A percentile compares a stretch with the other conserved stretches of the same genome.
phyloP scores from a whole-genome alignment of 2,888 invertebrate genomes.

The Eudasyphora cyanicolor region DNA sequence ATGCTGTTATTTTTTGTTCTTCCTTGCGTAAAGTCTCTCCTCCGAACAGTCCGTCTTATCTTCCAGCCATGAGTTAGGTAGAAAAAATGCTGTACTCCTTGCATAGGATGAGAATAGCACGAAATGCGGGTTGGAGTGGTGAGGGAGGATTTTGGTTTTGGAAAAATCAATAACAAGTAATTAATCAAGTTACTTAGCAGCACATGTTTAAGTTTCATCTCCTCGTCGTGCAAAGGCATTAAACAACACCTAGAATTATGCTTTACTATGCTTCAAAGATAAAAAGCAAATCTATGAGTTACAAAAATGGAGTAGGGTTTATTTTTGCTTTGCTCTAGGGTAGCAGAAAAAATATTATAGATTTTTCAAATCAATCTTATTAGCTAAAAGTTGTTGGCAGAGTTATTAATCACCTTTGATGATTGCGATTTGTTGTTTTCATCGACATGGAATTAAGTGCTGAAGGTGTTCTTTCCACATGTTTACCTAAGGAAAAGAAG shows the following conservation, averaged over 20 bases:
- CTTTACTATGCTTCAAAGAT: conserved; percentile 26
- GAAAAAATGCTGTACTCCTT: conserved; percentile 30
- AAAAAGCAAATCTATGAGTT: not conserved
- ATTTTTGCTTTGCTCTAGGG: not conserved
- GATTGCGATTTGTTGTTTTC: conserved; percentile 50
- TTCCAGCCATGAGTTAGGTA: not conserved
- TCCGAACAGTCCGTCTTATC: not conserved
- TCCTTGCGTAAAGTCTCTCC: conserved; percentile 20
- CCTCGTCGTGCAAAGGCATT: conserved; percentile 49
- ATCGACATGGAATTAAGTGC: not conserved
- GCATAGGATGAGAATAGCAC: not conserved
- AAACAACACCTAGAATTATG: conserved; percentile 60
- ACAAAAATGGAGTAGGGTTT: conserved; percentile 41
- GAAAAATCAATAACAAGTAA: conserved; percentile 68
- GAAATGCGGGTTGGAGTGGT: not conserved
- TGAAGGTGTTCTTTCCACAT: conserved; percentile 28
- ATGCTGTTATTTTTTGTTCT: conserved; percentile 15
- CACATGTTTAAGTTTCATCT: conserved; percentile 57
- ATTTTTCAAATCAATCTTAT: conserved; percentile 69
- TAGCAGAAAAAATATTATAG: conserved; percentile 47
- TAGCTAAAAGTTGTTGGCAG: conserved; percentile 68
- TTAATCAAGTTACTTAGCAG: conserved; percentile 69
- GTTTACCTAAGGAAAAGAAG: not conserved
- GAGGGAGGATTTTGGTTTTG: not conserved
- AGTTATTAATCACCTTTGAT: conserved; percentile 68